Evolutionary conservation across 2,797 vertebrate species (phyloP).

Genomic region (Myotis myotis): DNA sequence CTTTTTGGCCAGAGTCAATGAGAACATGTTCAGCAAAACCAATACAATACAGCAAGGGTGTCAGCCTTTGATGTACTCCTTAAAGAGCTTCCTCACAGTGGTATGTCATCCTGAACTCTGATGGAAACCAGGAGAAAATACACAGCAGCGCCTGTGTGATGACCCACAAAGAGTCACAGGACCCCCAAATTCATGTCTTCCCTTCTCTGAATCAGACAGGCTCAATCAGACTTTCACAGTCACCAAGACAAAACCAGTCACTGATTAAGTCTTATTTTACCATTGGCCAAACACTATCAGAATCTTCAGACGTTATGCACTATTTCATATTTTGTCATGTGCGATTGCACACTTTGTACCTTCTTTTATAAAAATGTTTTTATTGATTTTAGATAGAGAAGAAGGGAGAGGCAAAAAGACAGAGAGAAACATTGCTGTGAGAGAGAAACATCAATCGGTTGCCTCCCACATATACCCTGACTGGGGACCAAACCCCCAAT

Average conservation of each 20-base stretch:
- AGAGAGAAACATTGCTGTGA: background rate
- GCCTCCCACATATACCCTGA: background rate
- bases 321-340: background rate
- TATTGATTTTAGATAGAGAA: background rate
- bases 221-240: background rate
- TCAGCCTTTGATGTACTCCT: background rate
- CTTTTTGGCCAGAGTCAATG: slow-evolving; percentile 38
- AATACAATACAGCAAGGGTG: background rate
- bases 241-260: background rate
- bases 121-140: background rate
- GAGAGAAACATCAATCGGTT: background rate
- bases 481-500: background rate
- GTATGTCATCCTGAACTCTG: background rate
- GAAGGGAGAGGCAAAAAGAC: background rate
- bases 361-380: background rate
- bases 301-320: accelerated
- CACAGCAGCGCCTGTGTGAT: background rate
- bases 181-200: background rate
- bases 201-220: background rate
- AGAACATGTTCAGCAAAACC: slow-evolving; percentile 35
- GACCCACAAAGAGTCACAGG: background rate
- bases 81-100: background rate
- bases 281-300: accelerated
- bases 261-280: background rate
- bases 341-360: background rate